Evolutionary conservation across 2,888 invertebrate genomes (phyloP).

Genomic region (Lamproptera curius): DNA sequence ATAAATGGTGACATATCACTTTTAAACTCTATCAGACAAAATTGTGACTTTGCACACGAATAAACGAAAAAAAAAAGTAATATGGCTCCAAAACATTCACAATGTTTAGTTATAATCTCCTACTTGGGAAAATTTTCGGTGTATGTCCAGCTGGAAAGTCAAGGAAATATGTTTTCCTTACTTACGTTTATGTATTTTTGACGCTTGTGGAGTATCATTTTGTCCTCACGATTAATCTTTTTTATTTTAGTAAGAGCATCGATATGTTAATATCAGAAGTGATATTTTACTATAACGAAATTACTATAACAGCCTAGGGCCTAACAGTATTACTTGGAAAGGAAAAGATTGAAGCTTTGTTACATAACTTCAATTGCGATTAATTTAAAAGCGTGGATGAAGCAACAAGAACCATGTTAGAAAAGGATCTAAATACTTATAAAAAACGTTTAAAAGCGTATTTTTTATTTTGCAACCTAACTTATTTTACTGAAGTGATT

Average conservation of each 20-base stretch:
- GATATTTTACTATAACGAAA: constrained; percentile 25
- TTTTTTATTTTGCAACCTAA: neutral
- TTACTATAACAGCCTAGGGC: constrained; percentile 33
- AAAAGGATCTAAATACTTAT: neutral
- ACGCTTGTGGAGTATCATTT: constrained; percentile 6
- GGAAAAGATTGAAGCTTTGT: constrained; percentile 30
- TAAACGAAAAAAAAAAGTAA: no score
- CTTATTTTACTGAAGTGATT: neutral
- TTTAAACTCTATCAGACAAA: no score
- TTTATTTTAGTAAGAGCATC: constrained; percentile 2
- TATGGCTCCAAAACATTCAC: no score
- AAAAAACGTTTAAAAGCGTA: neutral
- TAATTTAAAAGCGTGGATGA: constrained; percentile 38
- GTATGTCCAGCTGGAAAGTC: constrained; percentile 16
- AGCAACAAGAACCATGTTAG: constrained; percentile 23
- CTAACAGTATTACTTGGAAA: constrained; percentile 40
- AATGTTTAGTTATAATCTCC: constrained; percentile 15
- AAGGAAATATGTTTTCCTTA: constrained; percentile 15
- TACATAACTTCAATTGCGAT: constrained; percentile 42
- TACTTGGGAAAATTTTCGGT: constrained; percentile 21
- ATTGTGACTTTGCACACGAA: no score
- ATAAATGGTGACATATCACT: no score
- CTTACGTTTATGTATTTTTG: neutral
- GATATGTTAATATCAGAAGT: constrained; percentile 7
- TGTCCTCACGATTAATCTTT: constrained; percentile 6